These are phyloP conservation scores for Eupithecia dodoneata DNA, from an alignment of 2,888 invertebrate species.

Conservation along the genomic window DNA sequence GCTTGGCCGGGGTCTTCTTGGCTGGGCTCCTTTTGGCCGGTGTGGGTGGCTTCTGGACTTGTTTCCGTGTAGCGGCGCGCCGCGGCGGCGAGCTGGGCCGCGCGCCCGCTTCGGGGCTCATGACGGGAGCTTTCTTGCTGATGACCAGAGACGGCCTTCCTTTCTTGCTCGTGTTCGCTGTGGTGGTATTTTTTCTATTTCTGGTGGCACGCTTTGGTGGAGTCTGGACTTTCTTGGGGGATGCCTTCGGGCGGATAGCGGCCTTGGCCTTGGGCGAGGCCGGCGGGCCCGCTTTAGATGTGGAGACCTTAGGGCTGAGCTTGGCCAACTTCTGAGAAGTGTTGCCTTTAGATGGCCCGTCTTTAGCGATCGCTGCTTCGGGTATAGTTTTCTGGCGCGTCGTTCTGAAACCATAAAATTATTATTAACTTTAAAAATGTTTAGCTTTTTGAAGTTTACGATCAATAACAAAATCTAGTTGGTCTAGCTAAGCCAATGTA, in stretches of 20 bases:
- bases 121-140: slow-evolving; percentile 58
- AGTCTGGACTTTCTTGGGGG: slow-evolving; percentile 17
- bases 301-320: slow-evolving; percentile 11
- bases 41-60: neutral
- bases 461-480: slow-evolving; percentile 2
- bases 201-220: slow-evolving; percentile 43
- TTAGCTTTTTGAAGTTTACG: neutral
- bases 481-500: neutral
- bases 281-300: slow-evolving; percentile 5
- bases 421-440: neutral
- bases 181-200: slow-evolving; percentile 40
- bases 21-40: slow-evolving; percentile 50
- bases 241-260: slow-evolving; percentile 2
- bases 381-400: slow-evolving; percentile 17
- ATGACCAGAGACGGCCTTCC: slow-evolving; percentile 57
- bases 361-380: slow-evolving; percentile 8
- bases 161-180: slow-evolving; percentile 41
- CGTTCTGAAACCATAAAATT: slow-evolving; percentile 21
- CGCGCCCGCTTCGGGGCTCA: slow-evolving; percentile 48
- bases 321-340: slow-evolving; percentile 26
- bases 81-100: slow-evolving; percentile 46
- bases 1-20: slow-evolving; percentile 49
- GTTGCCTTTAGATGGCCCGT: neutral
- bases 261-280: slow-evolving; percentile 9
- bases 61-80: slow-evolving; percentile 36